phyloP scores from a whole-genome alignment of 1,140 invertebrate species.

The Ostrea denselamellosa region DNA sequence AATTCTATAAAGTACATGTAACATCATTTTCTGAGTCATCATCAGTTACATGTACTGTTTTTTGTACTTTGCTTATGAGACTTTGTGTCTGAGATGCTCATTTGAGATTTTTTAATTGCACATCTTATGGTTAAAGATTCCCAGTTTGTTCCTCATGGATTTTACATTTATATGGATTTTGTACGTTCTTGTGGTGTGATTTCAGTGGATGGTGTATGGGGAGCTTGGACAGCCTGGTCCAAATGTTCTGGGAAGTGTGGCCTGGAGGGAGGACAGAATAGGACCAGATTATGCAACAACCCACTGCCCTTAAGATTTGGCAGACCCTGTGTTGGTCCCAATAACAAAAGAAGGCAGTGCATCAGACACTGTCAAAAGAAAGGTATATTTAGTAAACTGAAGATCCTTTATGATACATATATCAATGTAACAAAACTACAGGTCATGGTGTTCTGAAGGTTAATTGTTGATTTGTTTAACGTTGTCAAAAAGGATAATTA shows the following conservation, averaged over 20 bases:
- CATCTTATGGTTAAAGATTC: too few relatives aligned
- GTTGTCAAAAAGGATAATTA: neutral
- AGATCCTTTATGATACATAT: too few relatives aligned
- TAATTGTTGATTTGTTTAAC: neutral
- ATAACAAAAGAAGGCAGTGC: neutral
- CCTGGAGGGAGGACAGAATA: slow-evolving; percentile 44
- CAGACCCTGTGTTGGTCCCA: neutral
- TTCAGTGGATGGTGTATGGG: slow-evolving; percentile 64
- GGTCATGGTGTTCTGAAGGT: neutral
- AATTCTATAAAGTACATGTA: too few relatives aligned
- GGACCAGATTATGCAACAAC: slow-evolving; percentile 56
- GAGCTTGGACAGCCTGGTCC: slow-evolving; percentile 62
- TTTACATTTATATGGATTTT: too few relatives aligned
- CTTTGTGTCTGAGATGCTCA: too few relatives aligned
- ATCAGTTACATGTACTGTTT: too few relatives aligned
- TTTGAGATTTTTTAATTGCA: too few relatives aligned
- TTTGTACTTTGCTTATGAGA: too few relatives aligned
- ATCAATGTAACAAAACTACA: neutral
- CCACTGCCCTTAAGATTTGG: slow-evolving; percentile 11
- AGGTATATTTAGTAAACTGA: neutral
- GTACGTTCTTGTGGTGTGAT: neutral
- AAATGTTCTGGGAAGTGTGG: slow-evolving; percentile 66
- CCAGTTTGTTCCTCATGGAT: too few relatives aligned
- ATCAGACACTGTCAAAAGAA: slow-evolving; percentile 1
- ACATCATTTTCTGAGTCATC: too few relatives aligned